A percentile compares a stretch with the other conserved stretches of the same genome.
These are phyloP conservation scores for Hybos culiciformis DNA, from an alignment of 2,888 invertebrate genomes.

Conservation along the genomic window DNA sequence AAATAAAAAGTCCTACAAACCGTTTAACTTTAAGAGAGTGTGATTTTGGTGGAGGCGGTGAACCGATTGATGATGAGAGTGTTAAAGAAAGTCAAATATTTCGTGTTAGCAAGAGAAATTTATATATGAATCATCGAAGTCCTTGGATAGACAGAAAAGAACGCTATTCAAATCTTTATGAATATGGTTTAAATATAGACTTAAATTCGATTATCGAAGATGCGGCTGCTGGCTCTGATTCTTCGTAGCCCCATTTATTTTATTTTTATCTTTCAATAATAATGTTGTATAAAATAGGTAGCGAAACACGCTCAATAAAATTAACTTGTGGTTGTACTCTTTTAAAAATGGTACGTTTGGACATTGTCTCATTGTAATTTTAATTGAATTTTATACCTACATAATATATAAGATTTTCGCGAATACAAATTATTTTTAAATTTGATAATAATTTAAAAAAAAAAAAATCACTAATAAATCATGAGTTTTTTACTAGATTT, in stretches of 20 bases:
- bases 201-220: conserved; percentile 37
- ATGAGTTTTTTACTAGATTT: too few relatives aligned
- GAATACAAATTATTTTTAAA: too few relatives aligned
- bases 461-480: too few relatives aligned
- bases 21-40: conserved; percentile 34
- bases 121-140: conserved; percentile 36
- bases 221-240: conserved; percentile 35
- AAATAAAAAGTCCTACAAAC: conserved; percentile 34
- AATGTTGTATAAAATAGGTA: conserved; percentile 9
- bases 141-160: conserved; percentile 33
- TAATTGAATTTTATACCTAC: too few relatives aligned
- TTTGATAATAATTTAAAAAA: too few relatives aligned
- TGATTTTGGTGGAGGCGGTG: conserved; percentile 37
- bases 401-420: too few relatives aligned
- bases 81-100: conserved; percentile 37
- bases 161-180: conserved; percentile 36
- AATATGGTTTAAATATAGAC: conserved; percentile 36
- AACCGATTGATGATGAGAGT: conserved; percentile 35
- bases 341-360: neutral
- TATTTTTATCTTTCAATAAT: neutral
- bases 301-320: conserved; percentile 11
- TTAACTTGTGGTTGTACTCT: conserved; percentile 10
- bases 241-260: conserved; percentile 32
- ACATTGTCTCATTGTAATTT: too few relatives aligned
- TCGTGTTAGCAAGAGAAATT: conserved; percentile 37